Evolutionary conservation across 2,113 vertebrate genomes (phyloP).

Genomic region (Archilochus colubris): DNA sequence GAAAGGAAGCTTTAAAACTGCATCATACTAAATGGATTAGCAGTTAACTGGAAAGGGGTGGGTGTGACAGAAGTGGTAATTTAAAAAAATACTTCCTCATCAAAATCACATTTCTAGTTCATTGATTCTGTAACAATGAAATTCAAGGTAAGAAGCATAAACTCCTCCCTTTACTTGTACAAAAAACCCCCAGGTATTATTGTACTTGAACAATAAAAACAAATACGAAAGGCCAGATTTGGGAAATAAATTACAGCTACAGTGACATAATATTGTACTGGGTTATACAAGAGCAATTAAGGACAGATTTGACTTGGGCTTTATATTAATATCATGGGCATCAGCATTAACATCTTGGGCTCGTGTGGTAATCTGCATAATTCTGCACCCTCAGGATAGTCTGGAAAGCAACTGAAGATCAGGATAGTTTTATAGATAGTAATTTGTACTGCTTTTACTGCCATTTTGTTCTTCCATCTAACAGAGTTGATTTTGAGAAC

Average conservation of each 20-base stretch:
- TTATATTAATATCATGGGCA: neutral
- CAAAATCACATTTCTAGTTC: neutral
- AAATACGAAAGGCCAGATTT: neutral
- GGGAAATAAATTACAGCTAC: neutral
- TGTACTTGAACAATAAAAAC: neutral
- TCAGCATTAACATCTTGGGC: neutral
- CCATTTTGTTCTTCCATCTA: neutral
- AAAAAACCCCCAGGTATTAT: no score
- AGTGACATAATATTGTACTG: neutral
- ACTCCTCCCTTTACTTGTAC: neutral
- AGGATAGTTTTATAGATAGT: neutral
- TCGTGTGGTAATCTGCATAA: neutral
- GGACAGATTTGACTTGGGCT: neutral
- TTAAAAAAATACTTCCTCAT: neutral
- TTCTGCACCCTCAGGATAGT: neutral
- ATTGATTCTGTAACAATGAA: fast-evolving
- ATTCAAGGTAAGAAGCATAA: neutral
- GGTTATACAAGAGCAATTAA: neutral
- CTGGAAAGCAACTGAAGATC: neutral
- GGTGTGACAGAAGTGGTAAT: neutral
- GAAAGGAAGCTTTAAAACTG: neutral
- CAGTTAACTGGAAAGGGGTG: neutral
- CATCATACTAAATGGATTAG: neutral
- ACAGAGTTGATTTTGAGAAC: slow-evolving; percentile 83
- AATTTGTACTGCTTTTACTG: neutral